Evolutionary conservation across 2,797 vertebrate genomes (phyloP), one percentile per base, ranked within the genome.

Genomic region (Acanthornis magna): DNA sequence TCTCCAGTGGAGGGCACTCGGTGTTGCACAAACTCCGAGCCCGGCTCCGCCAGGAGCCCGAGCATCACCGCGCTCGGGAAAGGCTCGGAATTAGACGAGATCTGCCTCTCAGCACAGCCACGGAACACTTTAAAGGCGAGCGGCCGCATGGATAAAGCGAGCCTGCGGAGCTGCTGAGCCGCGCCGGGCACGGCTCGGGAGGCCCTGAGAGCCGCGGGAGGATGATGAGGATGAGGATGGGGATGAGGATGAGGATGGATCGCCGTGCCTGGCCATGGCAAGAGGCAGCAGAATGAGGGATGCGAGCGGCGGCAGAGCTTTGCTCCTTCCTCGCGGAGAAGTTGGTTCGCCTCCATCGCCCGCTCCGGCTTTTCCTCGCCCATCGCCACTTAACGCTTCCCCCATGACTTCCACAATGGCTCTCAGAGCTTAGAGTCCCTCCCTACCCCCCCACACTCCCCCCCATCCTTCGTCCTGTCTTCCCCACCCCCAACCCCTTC

Each of bases 1-100:
- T 98, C 98, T 98, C 97, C 98, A 98, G 98, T 97, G 98, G 98
- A 98, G 98, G 98, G 98, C 98, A 98, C 98, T 98, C 98, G 92
- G 97, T 93, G 98, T 96, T 97, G 97, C 98, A 92, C 97, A 97
- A 98, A 98, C 97, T 96, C 85, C 95, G 97, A 87, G 97, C 97
- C 95, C 95, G 97, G 97, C 97, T 95, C 97, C 97, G 75, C 67
- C 95, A 78, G 96, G 97, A 98, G 97, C 97, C 96, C 82, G 86
- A 98, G 98, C 98, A 97, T 97, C 98, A 97, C 96, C 98, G 73
- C 97, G 96, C 97, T 97, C 96, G 96, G 97, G 97, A 96, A 98
- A 97, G 91, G 94, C 97, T 96, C 96, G 78, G 98, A 97, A 98
- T 98, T 96, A 97, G 98, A 98, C 96, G 80, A 91, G 97, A 97